phyloP scores from a whole-genome alignment of 1,140 invertebrate genomes.

The Monomorium pharaonis region DNA sequence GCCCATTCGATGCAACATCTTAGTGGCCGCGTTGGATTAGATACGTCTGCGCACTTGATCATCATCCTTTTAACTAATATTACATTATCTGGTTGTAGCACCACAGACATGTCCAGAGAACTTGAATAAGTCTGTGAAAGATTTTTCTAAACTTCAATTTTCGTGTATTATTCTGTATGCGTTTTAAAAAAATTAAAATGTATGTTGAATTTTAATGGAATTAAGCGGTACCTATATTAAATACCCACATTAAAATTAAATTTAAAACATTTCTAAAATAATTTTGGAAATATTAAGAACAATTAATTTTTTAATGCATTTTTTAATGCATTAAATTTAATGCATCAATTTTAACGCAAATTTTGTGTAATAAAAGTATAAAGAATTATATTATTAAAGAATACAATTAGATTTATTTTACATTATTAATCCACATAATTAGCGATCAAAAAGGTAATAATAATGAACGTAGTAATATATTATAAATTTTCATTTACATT shows the following conservation, averaged over 20 bases:
- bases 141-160: slow-evolving; percentile 27
- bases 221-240: too few species aligned
- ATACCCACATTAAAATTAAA: neutral
- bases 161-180: neutral
- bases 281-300: neutral
- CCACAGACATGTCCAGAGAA: slow-evolving; percentile 84
- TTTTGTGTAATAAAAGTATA: neutral
- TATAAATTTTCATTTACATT: neutral
- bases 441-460: neutral
- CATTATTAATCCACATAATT: neutral
- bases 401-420: neutral
- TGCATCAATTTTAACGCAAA: neutral
- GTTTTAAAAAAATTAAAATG: neutral
- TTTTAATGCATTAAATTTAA: neutral
- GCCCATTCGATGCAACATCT: slow-evolving; percentile 96
- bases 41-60: slow-evolving; percentile 99
- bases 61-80: slow-evolving; percentile 96
- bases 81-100: slow-evolving; percentile 91
- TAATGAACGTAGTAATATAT: neutral
- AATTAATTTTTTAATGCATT: neutral
- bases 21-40: slow-evolving; percentile 95
- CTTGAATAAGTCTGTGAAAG: slow-evolving; percentile 75
- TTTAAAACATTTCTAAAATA: neutral
- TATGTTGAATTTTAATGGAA: too few species aligned
- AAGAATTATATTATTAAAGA: neutral